Evolutionary conservation across 2,888 invertebrate species (phyloP), one percentile per base, ranked within the genome.

Genomic region (Merodon equestris): DNA sequence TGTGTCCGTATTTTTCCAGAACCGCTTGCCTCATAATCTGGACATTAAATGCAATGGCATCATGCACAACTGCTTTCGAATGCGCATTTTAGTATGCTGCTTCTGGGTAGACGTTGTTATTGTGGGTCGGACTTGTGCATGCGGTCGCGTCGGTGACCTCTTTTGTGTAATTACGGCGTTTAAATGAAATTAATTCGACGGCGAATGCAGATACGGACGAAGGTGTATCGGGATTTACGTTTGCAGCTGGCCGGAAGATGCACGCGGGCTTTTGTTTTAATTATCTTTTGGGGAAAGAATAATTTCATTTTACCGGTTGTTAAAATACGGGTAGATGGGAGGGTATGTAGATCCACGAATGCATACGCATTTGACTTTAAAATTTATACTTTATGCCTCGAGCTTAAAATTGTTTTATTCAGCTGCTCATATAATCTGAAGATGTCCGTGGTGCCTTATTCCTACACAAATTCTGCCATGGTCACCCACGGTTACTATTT

Each of bases 11-110:
- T 57, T 57, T 61, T 67, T 66, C 42, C 61, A 57, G 67, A 45
- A 72, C 50, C 72, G 61, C 66, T 77, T 67, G 72, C 45, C 61
- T 67, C 63, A 72, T 72, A 72, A 77, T 77, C 77, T 72, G 67
- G 57, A 67, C 77, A 72, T 77, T 77, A 67, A 77, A 72, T 72
- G 76, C 76, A 77, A 61, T 77, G 72, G 67, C 76, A 51, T 77
- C 47, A 67, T 72, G 72, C 76, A 72, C 72, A 61, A 72, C 66
- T 77, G 63, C 61, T 53, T 57, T 63, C 57, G 77, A 72, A 77
- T 67, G 72, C 61, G 27, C 67, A 67, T 67, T 77, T 77, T 72
- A 77, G 67, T 72, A 61, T 67, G 57, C 72, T 42, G 47, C 44
- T 60, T 38, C 13, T 44, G 9, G 56, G 10, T 10, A 40, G 40